Conservation (phyloP, 2,113 vertebrate species). For the Erythrolamprus reginae region DNA sequence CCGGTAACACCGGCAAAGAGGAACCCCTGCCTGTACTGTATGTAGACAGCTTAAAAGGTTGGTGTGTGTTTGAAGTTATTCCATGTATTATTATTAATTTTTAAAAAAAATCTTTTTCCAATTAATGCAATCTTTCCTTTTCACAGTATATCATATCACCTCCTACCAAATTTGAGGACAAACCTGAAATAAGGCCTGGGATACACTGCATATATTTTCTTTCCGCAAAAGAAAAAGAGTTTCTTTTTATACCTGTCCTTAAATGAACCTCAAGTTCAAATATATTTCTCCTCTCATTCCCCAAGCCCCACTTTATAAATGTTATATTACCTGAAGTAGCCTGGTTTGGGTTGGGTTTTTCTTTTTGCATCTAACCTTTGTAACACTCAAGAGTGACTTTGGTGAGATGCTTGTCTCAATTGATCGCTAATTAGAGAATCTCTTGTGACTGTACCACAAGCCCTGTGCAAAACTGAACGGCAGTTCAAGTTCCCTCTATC, state of each 20-base stretch:
- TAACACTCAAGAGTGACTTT: conserved; percentile 7
- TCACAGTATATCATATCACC: neutral
- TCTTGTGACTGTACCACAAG: conserved; percentile 3
- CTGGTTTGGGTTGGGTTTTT: no score
- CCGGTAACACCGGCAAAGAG: no score
- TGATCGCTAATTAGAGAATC: conserved; percentile 26
- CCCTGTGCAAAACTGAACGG: conserved; percentile 9
- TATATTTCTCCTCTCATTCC: neutral
- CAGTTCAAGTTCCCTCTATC: conserved; percentile 3
- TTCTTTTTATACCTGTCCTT: conserved; percentile 19
- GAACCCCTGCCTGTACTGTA: no score
- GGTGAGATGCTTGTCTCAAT: neutral
- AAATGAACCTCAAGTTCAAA: neutral
- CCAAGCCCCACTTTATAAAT: neutral
- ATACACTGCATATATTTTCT: neutral
- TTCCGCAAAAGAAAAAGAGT: neutral
- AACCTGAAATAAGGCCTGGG: neutral
- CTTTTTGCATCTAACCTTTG: neutral
- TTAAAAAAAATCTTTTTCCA: neutral
- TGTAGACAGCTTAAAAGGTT: neutral
- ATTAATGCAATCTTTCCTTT: neutral
- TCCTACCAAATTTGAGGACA: neutral
- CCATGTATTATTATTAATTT: no score
- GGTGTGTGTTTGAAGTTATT: neutral
- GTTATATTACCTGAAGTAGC: neutral